Conservation (phyloP, 2,888 invertebrate genomes). For the Caenorhabditis panamensis region DNA sequence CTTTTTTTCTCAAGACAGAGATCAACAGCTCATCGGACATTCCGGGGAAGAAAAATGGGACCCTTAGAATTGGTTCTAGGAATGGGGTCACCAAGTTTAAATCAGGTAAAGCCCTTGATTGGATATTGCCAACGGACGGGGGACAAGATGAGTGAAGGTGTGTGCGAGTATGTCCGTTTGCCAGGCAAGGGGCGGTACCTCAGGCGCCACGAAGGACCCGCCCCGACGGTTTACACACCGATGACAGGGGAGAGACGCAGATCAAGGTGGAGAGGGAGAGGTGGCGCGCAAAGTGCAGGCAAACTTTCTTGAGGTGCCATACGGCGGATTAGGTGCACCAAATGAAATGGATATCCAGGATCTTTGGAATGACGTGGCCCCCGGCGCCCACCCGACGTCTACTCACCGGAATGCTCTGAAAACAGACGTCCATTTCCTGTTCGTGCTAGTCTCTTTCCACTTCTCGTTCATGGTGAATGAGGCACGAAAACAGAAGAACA, state of each 20-base stretch:
- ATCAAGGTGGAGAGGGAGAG: constrained; percentile 27
- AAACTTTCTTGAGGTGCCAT: constrained; percentile 41
- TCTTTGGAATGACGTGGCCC: constrained; percentile 37
- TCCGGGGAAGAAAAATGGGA: neutral
- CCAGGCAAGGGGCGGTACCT: constrained; percentile 8
- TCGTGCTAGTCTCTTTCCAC: constrained; percentile 31
- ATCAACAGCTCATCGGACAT: neutral
- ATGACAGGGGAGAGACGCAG: constrained; percentile 23
- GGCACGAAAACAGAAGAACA: constrained; percentile 18
- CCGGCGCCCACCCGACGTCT: constrained; percentile 6
- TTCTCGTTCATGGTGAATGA: constrained; percentile 26
- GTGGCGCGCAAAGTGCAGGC: constrained; percentile 46
- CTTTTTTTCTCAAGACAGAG: neutral
- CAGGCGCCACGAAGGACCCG: constrained; percentile 18
- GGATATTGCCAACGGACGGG: neutral
- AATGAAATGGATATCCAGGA: neutral
- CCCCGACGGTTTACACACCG: constrained; percentile 15
- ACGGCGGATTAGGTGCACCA: constrained; percentile 25
- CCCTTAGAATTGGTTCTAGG: neutral
- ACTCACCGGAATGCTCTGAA: neutral
- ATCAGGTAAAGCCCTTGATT: neutral
- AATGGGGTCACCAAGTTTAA: neutral
- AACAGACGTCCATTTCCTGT: constrained; percentile 33
- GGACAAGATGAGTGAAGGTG: neutral
- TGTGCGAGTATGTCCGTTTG: neutral